These are phyloP conservation scores for Apis florea DNA, from an alignment of 1,140 invertebrate genomes.

Conservation along the genomic window DNA sequence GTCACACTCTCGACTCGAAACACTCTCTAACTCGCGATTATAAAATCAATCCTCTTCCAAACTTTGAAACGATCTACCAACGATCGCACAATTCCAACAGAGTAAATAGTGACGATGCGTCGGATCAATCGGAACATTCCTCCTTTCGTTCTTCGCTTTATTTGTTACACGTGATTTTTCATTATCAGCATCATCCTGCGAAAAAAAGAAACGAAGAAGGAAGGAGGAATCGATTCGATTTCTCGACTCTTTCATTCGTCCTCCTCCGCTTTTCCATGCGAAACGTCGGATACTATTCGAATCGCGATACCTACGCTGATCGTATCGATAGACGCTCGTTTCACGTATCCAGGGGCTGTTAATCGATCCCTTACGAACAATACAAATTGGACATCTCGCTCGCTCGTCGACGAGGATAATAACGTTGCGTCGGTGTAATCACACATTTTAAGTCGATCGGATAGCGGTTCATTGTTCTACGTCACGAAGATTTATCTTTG, in stretches of 20 bases:
- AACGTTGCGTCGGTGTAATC: slow-evolving; percentile 12
- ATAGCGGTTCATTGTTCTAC: background rate
- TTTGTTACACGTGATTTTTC: background rate
- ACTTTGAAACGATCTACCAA: background rate
- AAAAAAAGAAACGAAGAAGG: background rate
- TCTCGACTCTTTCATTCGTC: slow-evolving; percentile 7
- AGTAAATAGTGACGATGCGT: too few species aligned
- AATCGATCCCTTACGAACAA: slow-evolving; percentile 15
- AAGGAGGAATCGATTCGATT: background rate
- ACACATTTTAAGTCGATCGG: slow-evolving; percentile 17
- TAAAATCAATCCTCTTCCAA: background rate
- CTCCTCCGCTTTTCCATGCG: slow-evolving; percentile 22
- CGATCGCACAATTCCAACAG: background rate
- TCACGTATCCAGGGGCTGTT: slow-evolving; percentile 5
- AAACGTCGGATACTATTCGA: slow-evolving; percentile 13
- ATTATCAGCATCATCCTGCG: background rate
- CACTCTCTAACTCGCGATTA: background rate
- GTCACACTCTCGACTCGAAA: background rate
- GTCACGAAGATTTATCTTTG: slow-evolving; percentile 17
- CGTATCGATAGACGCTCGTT: background rate
- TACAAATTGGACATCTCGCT: slow-evolving; percentile 27
- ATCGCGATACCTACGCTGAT: slow-evolving; percentile 30
- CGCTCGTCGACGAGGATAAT: background rate
- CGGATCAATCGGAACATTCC: background rate
- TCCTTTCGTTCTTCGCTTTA: background rate